Conservation (phyloP, 2,888 invertebrate species). For the Cerastis rubricosa region DNA sequence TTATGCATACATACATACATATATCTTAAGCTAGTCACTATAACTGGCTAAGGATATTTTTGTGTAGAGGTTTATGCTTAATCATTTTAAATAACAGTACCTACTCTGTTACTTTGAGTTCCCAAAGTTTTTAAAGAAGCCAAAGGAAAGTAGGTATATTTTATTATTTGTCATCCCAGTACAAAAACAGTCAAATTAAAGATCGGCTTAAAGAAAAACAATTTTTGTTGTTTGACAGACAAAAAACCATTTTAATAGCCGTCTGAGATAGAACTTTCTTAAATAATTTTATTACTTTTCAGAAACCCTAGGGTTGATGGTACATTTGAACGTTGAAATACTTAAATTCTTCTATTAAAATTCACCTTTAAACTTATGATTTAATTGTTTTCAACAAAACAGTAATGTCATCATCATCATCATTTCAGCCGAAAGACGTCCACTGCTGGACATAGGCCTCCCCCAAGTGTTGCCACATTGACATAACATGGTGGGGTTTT, state of each 20-base stretch:
- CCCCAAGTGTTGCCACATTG: no score
- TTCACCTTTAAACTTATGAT: background rate
- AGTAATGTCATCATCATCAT: no score
- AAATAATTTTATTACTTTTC: conserved; percentile 32
- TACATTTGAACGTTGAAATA: background rate
- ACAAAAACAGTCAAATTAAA: background rate
- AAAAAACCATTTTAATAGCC: background rate
- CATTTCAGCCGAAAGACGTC: no score
- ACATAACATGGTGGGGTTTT: no score
- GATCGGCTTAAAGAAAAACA: background rate
- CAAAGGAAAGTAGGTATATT: background rate
- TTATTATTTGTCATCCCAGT: background rate
- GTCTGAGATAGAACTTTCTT: background rate
- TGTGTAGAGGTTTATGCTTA: no score
- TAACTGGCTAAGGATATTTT: background rate
- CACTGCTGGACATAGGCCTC: no score
- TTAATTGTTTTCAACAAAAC: background rate
- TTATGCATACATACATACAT: conserved; percentile 4
- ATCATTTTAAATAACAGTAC: background rate
- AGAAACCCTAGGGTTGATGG: conserved; percentile 4
- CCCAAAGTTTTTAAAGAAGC: background rate
- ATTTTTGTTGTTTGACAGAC: background rate
- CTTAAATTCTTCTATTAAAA: background rate
- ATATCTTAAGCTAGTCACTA: background rate
- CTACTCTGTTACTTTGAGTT: background rate